These are phyloP conservation scores for Lasioglossum morio DNA, from an alignment of 2,888 invertebrate genomes.

Conservation along the genomic window DNA sequence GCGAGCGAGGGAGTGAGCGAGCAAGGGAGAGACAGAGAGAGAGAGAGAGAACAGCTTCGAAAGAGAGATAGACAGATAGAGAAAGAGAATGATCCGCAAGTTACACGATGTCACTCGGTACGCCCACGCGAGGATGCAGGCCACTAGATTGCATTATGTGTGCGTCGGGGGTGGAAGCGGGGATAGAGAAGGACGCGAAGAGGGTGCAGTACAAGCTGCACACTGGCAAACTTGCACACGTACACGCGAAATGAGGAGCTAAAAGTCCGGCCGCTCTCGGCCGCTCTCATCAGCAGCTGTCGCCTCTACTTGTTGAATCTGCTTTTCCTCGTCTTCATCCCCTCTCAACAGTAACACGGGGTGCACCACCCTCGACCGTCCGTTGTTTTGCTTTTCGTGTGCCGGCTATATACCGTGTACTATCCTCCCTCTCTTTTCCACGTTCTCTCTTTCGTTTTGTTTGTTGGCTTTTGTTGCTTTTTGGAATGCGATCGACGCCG, in stretches of 20 bases:
- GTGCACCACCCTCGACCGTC: slow-evolving; percentile 48
- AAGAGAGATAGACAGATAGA: not conserved
- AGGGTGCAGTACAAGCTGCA: not conserved
- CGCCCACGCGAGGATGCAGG: slow-evolving; percentile 32
- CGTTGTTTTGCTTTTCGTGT: slow-evolving; percentile 62
- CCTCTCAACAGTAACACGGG: slow-evolving; percentile 15
- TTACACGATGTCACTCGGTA: slow-evolving; percentile 19
- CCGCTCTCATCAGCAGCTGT: slow-evolving; percentile 79
- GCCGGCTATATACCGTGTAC: not conserved
- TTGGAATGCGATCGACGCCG: not conserved
- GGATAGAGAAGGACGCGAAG: not conserved
- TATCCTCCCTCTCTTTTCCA: not conserved
- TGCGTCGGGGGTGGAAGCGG: not conserved
- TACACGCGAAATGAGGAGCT: slow-evolving; percentile 56
- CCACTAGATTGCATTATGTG: slow-evolving; percentile 43
- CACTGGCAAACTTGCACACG: slow-evolving; percentile 1
- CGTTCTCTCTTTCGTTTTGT: not conserved
- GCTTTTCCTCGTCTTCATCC: slow-evolving; percentile 61
- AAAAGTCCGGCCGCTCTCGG: slow-evolving; percentile 63
- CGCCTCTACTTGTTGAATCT: slow-evolving; percentile 79
- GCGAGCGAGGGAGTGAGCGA: not conserved
- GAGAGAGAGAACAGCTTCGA: not conserved
- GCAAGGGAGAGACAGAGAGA: too few species aligned
- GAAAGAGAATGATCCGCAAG: not conserved
- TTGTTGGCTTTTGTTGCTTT: not conserved